Evolutionary conservation across 2,888 invertebrate species (phyloP).

Genomic region (Rotaria sp.): DNA sequence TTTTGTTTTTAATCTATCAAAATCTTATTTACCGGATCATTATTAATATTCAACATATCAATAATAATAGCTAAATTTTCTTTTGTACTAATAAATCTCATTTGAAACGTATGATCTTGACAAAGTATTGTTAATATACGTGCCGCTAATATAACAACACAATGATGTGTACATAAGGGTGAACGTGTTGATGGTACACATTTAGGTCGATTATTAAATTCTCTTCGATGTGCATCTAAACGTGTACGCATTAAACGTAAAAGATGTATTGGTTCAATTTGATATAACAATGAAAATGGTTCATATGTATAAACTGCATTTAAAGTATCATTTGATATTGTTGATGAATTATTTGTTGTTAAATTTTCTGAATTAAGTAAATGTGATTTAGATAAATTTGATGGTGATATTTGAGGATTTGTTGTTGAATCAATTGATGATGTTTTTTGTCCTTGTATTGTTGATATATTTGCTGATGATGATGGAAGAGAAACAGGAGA

Average conservation of each 20-base stretch:
- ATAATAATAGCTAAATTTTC: constrained; percentile 38
- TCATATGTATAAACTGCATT: constrained; percentile 11
- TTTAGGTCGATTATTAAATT: constrained; percentile 31
- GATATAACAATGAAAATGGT: background rate
- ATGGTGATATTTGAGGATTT: background rate
- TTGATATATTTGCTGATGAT: background rate
- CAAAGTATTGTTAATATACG: constrained; percentile 36
- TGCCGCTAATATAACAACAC: constrained; percentile 36
- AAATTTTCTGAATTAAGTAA: background rate
- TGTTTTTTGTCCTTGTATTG: background rate
- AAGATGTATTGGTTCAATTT: constrained; percentile 23
- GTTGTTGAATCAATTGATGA: background rate
- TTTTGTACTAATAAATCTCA: constrained; percentile 26
- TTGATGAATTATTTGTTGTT: background rate
- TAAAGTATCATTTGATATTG: background rate
- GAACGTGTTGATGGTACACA: constrained; percentile 39
- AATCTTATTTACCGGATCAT: constrained; percentile 40
- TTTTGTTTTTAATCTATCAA: background rate
- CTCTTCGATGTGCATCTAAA: background rate
- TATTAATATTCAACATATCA: constrained; percentile 38
- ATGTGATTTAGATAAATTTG: background rate
- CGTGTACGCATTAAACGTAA: constrained; percentile 28
- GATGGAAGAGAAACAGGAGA: background rate
- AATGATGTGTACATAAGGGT: constrained; percentile 37
- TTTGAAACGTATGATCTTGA: constrained; percentile 38